Percentiles rank a stretch among this genome's conserved stretches.
Evolutionary conservation across 1,140 invertebrate genomes (phyloP).

Genomic region (Drosophila yakuba): DNA sequence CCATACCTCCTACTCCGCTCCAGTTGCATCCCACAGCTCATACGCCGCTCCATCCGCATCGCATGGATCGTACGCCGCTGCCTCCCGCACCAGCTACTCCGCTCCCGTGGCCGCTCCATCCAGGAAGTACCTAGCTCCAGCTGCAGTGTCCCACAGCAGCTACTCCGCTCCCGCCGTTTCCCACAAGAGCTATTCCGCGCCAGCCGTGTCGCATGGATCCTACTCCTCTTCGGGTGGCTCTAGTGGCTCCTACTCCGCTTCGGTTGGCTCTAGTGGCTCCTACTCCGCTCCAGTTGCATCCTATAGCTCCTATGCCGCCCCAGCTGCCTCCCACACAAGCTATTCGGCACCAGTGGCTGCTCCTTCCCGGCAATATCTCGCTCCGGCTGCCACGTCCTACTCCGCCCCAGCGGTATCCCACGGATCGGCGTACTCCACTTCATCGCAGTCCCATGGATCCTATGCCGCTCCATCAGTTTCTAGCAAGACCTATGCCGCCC

Average conservation of each 20-base stretch:
- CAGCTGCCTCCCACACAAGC: constrained; percentile 26
- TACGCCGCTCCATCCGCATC: constrained; percentile 2
- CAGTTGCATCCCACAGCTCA: not conserved
- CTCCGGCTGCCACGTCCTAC: constrained; percentile 22
- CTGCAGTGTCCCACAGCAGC: constrained; percentile 25
- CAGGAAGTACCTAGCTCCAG: constrained; percentile 45
- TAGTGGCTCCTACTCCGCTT: constrained; percentile 17
- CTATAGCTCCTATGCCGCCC: constrained; percentile 7
- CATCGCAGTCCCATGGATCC: not conserved
- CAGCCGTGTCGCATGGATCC: constrained; percentile 19
- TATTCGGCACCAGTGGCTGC: constrained; percentile 37
- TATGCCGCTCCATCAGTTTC: constrained; percentile 22
- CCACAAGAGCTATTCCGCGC: constrained; percentile 27
- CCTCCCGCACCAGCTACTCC: constrained; percentile 28
- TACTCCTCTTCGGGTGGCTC: constrained; percentile 16
- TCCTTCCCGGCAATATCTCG: constrained; percentile 54
- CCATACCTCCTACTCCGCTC: constrained; percentile 14
- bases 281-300: constrained; percentile 19
- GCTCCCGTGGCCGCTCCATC: constrained; percentile 42
- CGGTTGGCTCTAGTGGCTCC: not conserved
- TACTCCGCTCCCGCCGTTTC: constrained; percentile 27
- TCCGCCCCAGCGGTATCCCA: not conserved
- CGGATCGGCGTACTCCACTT: constrained; percentile 2
- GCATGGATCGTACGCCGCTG: not conserved
- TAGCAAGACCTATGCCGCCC: constrained; percentile 26